phyloP scores from a whole-genome alignment of 2,797 vertebrate species.

The Enteromius anoplus region DNA sequence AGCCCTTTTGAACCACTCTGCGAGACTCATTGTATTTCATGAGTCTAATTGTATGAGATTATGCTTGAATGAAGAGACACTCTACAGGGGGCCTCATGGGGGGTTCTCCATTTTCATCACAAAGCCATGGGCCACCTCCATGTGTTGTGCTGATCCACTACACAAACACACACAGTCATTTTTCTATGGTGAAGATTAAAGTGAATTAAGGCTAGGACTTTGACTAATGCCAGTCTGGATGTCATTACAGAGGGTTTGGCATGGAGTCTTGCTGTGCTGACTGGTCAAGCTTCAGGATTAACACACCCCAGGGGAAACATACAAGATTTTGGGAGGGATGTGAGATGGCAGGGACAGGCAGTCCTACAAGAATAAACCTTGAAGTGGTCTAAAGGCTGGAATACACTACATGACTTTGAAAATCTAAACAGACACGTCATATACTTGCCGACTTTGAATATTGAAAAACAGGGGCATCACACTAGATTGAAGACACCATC shows the following conservation, averaged over 20 bases:
- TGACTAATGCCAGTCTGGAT: conserved; percentile 46
- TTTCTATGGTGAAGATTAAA: conserved; percentile 42
- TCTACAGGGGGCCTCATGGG: conserved; percentile 19
- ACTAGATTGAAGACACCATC: neutral
- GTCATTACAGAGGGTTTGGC: conserved; percentile 36
- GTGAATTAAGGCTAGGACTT: conserved; percentile 46
- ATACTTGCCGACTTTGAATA: too few species aligned
- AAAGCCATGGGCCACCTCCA: conserved; percentile 27
- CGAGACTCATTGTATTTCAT: conserved; percentile 31
- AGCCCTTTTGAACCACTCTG: conserved; percentile 13
- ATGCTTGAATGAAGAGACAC: conserved; percentile 32
- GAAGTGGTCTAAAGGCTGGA: too few species aligned
- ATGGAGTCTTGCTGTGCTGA: conserved; percentile 34
- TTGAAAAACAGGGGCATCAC: too few species aligned
- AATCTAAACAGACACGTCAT: too few species aligned
- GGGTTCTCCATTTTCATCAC: conserved; percentile 42
- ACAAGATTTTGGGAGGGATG: conserved; percentile 29
- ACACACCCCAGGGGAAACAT: conserved; percentile 33
- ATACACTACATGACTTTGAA: too few species aligned
- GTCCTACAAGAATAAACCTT: too few species aligned
- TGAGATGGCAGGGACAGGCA: conserved; percentile 28
- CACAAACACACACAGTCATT: conserved; percentile 1
- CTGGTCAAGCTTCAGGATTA: conserved; percentile 47
- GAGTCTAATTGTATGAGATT: conserved; percentile 45
- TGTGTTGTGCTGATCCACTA: conserved; percentile 12